Evolutionary conservation across 2,888 invertebrate genomes (phyloP).

Genomic region (Rotaria sp.): DNA sequence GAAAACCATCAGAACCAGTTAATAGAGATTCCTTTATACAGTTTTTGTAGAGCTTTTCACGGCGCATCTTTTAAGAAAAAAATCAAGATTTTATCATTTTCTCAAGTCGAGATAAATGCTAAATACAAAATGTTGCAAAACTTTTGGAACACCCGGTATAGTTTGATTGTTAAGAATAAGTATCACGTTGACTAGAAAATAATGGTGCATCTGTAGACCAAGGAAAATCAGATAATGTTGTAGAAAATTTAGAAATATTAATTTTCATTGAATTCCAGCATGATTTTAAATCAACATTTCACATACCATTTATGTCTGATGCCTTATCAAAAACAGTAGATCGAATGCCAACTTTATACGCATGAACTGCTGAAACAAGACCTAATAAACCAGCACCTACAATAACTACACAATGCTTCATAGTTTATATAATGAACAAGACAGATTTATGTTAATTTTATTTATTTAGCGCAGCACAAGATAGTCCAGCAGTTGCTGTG

Average conservation of each 20-base stretch:
- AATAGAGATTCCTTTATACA: too few relatives aligned
- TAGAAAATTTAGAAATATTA: slow-evolving; percentile 31
- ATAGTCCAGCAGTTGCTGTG: too few relatives aligned
- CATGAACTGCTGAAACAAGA: neutral
- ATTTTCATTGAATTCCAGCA: slow-evolving; percentile 29
- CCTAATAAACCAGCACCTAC: slow-evolving; percentile 6
- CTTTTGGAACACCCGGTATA: too few relatives aligned
- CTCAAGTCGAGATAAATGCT: too few relatives aligned
- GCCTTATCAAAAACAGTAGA: slow-evolving; percentile 28
- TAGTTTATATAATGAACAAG: too few relatives aligned
- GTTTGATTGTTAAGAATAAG: neutral
- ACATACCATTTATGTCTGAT: slow-evolving; percentile 22
- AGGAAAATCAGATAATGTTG: slow-evolving; percentile 29
- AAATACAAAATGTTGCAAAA: too few relatives aligned
- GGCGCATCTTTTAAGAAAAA: too few relatives aligned
- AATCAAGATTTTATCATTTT: too few relatives aligned
- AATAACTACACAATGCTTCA: neutral
- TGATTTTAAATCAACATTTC: neutral
- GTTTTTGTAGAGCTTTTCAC: too few relatives aligned
- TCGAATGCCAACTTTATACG: neutral
- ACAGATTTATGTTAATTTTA: too few relatives aligned
- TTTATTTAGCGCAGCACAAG: too few relatives aligned
- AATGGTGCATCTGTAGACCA: slow-evolving; percentile 1
- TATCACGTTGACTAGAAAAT: neutral
- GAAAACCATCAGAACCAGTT: too few relatives aligned